Conservation (phyloP, 92 coral and sea anemone species). For the Nematostella vectensis region DNA sequence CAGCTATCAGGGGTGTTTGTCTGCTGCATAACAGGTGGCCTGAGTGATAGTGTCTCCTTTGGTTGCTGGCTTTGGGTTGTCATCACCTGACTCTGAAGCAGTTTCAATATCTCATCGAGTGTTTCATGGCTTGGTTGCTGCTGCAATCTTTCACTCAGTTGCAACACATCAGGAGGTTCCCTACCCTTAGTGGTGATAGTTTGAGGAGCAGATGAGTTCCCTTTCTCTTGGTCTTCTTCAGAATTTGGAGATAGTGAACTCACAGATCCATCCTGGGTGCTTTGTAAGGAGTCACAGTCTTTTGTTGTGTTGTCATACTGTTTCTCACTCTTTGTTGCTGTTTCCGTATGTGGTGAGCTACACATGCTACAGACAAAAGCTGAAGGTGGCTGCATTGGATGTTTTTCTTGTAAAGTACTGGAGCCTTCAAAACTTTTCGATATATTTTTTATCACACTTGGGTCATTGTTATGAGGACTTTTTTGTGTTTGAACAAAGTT, state of each 20-base stretch:
- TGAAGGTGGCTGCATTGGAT: not conserved
- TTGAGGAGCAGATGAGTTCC: not conserved
- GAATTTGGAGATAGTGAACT: slow-evolving; percentile 3
- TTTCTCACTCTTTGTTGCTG: too few relatives aligned
- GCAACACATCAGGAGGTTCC: slow-evolving; percentile 23
- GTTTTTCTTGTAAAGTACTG: too few relatives aligned
- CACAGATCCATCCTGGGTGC: slow-evolving; percentile 7
- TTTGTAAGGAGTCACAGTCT: not conserved
- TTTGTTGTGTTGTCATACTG: too few relatives aligned
- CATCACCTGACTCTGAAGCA: slow-evolving; percentile 37
- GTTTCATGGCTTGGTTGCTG: slow-evolving; percentile 53
- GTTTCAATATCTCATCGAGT: slow-evolving; percentile 55
- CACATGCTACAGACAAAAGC: slow-evolving; percentile 4
- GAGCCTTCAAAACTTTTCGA: too few relatives aligned
- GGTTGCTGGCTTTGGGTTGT: too few relatives aligned
- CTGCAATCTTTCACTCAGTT: slow-evolving; percentile 37
- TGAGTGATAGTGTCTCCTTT: too few relatives aligned
- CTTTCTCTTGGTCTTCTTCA: slow-evolving; percentile 4
- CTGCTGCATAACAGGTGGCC: slow-evolving; percentile 5
- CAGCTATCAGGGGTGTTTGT: not conserved
- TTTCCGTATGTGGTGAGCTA: too few relatives aligned
- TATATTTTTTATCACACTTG: too few relatives aligned
- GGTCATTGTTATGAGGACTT: too few relatives aligned
- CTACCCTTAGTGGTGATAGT: not conserved
- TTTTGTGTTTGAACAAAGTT: too few relatives aligned